These are phyloP conservation scores for Chrysaora quinquecirrha DNA, from an alignment of 30 jellyfish, hydroid and myxozoan genomes.

Conservation along the genomic window DNA sequence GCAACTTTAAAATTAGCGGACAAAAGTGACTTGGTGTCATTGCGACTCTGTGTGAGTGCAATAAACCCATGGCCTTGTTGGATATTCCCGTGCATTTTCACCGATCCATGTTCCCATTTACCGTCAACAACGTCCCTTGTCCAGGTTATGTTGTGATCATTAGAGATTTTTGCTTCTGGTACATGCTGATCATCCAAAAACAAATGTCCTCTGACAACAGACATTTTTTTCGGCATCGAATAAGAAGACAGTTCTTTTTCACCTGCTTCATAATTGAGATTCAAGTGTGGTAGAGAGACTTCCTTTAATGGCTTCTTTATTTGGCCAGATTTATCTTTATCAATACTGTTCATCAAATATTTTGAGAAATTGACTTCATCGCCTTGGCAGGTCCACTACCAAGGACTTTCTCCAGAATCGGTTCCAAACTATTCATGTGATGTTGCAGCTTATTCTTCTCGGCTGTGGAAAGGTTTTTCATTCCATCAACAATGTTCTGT, in stretches of 20 bases:
- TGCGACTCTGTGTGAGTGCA: slow-evolving; percentile 22
- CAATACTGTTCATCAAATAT: not conserved
- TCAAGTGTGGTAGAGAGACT: slow-evolving; percentile 9
- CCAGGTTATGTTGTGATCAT: slow-evolving; percentile 37
- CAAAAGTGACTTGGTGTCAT: slow-evolving; percentile 30
- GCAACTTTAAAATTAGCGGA: slow-evolving; percentile 37
- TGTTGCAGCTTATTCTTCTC: slow-evolving; percentile 30
- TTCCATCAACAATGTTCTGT: slow-evolving; percentile 29
- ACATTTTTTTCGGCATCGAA: slow-evolving; percentile 38
- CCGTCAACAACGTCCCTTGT: slow-evolving; percentile 46
- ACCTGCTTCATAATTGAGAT: slow-evolving; percentile 37
- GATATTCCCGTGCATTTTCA: slow-evolving; percentile 10
- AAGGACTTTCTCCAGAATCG: slow-evolving; percentile 26
- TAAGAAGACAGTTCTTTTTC: slow-evolving; percentile 20
- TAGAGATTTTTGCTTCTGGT: not conserved
- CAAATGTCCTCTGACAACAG: slow-evolving; percentile 47
- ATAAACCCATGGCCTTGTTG: slow-evolving; percentile 44
- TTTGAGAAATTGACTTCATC: slow-evolving; percentile 25
- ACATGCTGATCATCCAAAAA: slow-evolving; percentile 33
- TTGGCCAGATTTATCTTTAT: not conserved
- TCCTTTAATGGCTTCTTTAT: slow-evolving; percentile 13
- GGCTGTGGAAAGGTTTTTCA: slow-evolving; percentile 20
- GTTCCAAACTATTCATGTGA: slow-evolving; percentile 23
- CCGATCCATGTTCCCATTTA: slow-evolving; percentile 65
- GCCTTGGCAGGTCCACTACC: slow-evolving; percentile 52